Percentiles rank a stretch among this genome's conserved stretches.
These are phyloP conservation scores for Drosophila testacea DNA, from an alignment of 2,888 invertebrate species.

Conservation along the genomic window DNA sequence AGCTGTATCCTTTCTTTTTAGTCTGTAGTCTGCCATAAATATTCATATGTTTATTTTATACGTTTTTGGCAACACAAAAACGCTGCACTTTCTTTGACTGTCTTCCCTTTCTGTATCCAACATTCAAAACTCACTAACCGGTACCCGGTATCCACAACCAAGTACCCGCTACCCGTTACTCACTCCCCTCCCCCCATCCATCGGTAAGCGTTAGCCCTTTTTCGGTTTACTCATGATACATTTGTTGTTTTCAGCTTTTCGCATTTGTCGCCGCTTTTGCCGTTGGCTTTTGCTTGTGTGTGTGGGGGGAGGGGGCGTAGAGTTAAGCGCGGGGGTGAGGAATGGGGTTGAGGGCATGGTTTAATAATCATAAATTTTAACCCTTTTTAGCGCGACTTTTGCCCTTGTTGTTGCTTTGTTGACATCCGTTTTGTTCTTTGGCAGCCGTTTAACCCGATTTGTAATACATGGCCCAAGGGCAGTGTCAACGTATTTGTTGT, in stretches of 20 bases:
- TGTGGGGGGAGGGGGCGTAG: neutral
- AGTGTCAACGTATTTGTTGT: slow-evolving; percentile 41
- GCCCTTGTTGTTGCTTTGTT: slow-evolving; percentile 48
- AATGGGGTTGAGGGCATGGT: slow-evolving; percentile 42
- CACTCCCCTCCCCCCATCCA: neutral
- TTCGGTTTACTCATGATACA: slow-evolving; percentile 41
- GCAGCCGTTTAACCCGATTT: slow-evolving; percentile 66
- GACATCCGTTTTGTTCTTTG: slow-evolving; percentile 73
- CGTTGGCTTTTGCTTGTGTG: slow-evolving; percentile 24
- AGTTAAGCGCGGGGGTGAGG: neutral
- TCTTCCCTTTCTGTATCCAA: neutral
- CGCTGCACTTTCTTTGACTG: slow-evolving; percentile 31
- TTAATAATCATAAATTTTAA: slow-evolving; percentile 80
- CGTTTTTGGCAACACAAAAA: slow-evolving; percentile 34
- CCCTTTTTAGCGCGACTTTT: slow-evolving; percentile 70
- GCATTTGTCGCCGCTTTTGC: slow-evolving; percentile 54
- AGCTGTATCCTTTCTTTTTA: neutral
- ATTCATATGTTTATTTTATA: slow-evolving; percentile 76
- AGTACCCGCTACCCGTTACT: slow-evolving; percentile 1
- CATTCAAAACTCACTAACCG: neutral
- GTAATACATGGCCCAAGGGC: slow-evolving; percentile 69
- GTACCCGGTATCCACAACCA: neutral
- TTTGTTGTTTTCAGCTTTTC: slow-evolving; percentile 57
- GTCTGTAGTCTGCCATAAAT: slow-evolving; percentile 61
- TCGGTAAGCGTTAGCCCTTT: neutral